These are phyloP conservation scores for Spodoptera litura DNA, from an alignment of 1,140 invertebrate genomes.

Conservation along the genomic window DNA sequence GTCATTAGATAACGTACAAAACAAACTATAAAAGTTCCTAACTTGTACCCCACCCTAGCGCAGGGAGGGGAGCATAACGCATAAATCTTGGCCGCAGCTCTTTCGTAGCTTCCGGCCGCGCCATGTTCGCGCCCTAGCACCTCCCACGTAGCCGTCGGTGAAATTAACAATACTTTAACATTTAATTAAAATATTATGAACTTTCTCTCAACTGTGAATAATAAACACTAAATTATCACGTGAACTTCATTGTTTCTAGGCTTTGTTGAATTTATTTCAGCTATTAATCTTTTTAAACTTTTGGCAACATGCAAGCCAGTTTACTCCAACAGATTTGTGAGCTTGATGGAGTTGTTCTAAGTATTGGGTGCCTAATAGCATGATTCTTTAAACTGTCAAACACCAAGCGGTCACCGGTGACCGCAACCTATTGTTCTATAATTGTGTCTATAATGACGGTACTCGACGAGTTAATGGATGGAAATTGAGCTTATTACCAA, in stretches of 20 bases:
- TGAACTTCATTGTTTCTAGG: not conserved
- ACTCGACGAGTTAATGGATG: no score
- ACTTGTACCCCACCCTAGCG: not conserved
- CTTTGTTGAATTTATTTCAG: not conserved
- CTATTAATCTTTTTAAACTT: no score
- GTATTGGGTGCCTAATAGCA: no score
- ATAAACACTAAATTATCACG: not conserved
- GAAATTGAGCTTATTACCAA: no score
- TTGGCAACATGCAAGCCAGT: no score
- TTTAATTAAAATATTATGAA: slow-evolving; percentile 42
- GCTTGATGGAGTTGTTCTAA: no score
- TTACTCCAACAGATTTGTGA: no score
- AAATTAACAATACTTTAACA: slow-evolving; percentile 40
- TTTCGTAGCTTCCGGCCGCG: slow-evolving; percentile 33
- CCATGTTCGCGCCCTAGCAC: slow-evolving; percentile 30
- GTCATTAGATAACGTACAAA: no score
- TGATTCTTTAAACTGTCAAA: no score
- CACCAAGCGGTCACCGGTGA: no score
- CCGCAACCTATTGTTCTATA: no score
- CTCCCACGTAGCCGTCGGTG: not conserved
- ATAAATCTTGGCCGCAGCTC: slow-evolving; percentile 44
- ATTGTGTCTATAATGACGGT: no score
- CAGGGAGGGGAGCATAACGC: slow-evolving; percentile 22
- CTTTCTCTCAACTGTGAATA: slow-evolving; percentile 1
- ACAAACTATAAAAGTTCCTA: not conserved